Percentiles rank a stretch among this genome's conserved stretches.
Conservation (phyloP, 1,140 invertebrate species). For the Monochamus saltuarius region DNA sequence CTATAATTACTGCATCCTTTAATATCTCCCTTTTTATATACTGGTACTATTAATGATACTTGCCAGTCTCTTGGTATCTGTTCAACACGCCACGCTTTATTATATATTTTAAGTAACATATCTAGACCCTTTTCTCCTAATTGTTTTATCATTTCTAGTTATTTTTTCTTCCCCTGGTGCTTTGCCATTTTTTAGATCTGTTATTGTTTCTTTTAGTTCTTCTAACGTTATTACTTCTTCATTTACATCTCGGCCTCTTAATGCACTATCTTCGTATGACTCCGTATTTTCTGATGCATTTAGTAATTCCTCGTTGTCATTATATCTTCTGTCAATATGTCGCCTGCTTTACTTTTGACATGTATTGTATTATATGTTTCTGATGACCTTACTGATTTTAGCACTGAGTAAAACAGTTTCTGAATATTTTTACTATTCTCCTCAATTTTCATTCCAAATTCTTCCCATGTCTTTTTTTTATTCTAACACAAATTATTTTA, state of each 20-base stretch:
- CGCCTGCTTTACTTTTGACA: background rate
- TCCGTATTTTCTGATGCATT: too few relatives aligned
- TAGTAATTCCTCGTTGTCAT: too few relatives aligned
- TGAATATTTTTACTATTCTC: slow-evolving; percentile 8
- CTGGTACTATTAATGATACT: background rate
- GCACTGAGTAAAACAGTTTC: background rate
- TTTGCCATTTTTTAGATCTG: background rate
- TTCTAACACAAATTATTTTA: too few relatives aligned
- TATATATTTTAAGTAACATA: background rate
- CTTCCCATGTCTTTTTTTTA: too few relatives aligned
- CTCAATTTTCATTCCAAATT: background rate
- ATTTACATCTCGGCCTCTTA: too few relatives aligned
- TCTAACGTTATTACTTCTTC: too few relatives aligned
- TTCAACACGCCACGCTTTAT: background rate
- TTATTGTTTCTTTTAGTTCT: background rate
- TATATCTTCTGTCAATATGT: background rate
- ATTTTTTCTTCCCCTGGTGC: background rate
- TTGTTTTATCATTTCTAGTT: slow-evolving; percentile 2
- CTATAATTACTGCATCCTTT: too few relatives aligned
- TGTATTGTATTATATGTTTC: background rate
- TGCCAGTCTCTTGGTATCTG: background rate
- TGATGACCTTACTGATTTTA: background rate
- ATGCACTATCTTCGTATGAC: too few relatives aligned
- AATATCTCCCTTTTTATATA: background rate
- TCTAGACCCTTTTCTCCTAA: background rate